Conservation (phyloP, 2,888 invertebrate species). For the Apomyelois bistriatella region DNA sequence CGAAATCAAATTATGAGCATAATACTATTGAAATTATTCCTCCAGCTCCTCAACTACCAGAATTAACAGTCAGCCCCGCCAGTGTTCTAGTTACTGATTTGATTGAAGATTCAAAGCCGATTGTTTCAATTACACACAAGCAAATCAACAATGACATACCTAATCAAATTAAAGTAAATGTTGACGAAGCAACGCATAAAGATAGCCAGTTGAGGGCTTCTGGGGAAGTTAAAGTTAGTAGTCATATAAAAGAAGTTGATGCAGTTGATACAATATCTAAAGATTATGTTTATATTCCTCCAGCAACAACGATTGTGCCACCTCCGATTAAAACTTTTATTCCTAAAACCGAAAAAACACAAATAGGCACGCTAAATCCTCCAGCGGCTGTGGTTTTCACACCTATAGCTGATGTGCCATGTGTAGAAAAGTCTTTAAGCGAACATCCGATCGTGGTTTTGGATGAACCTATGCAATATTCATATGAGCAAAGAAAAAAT, state of each 20-base stretch:
- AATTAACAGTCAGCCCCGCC: background rate
- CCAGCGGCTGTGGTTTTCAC: background rate
- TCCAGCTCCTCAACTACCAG: background rate
- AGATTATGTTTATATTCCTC: constrained; percentile 29
- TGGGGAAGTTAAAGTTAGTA: background rate
- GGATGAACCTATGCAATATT: constrained; percentile 21
- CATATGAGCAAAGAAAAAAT: constrained; percentile 23
- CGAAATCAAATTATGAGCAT: background rate
- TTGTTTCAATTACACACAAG: constrained; percentile 19
- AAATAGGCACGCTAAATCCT: background rate
- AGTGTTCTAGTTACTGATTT: background rate
- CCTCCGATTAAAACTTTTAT: background rate
- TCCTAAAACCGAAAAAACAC: background rate
- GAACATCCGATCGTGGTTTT: constrained; percentile 28
- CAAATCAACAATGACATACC: constrained; percentile 17
- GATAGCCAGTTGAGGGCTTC: background rate
- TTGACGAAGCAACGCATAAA: constrained; percentile 18
- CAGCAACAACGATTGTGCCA: constrained; percentile 13
- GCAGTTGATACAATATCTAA: constrained; percentile 14
- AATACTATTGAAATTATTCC: background rate
- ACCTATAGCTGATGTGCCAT: background rate
- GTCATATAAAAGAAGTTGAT: background rate
- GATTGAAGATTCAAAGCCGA: constrained; percentile 12
- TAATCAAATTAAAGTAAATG: constrained; percentile 21
- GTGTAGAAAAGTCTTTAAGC: constrained; percentile 15